Percentiles rank a stretch among this genome's conserved stretches.
Conservation (phyloP, 2,797 vertebrate genomes). For the Rhinophrynus dorsalis region DNA sequence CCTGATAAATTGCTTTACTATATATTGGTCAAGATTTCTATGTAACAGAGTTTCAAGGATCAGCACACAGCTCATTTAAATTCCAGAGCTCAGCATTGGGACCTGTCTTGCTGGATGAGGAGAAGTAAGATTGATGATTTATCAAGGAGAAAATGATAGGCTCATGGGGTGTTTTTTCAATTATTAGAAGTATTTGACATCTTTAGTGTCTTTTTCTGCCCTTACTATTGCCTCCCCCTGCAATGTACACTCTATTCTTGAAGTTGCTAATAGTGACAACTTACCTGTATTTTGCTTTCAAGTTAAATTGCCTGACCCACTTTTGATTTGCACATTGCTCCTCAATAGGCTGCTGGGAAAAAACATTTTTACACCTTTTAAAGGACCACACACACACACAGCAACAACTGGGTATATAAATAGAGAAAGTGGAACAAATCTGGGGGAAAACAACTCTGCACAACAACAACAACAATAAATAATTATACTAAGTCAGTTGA, state of each 20-base stretch:
- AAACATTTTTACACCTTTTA: too few species aligned
- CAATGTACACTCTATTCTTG: not conserved
- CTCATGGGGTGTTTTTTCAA: slow-evolving; percentile 27
- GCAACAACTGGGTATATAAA: not conserved
- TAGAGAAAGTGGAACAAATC: too few species aligned
- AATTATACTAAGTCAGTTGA: too few species aligned
- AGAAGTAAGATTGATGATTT: slow-evolving; percentile 33
- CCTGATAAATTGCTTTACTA: slow-evolving; percentile 26
- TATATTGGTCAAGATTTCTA: slow-evolving; percentile 19
- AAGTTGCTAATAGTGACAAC: too few species aligned
- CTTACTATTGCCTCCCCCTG: not conserved
- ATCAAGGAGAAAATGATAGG: slow-evolving; percentile 38
- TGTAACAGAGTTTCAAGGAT: slow-evolving; percentile 28
- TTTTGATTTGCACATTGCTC: too few species aligned
- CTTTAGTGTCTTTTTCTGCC: not conserved
- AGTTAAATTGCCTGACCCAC: too few species aligned
- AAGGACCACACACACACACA: not conserved
- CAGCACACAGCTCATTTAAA: slow-evolving; percentile 46
- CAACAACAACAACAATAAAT: too few species aligned
- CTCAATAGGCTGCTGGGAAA: too few species aligned
- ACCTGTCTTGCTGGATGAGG: slow-evolving; percentile 4
- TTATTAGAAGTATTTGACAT: slow-evolving; percentile 26
- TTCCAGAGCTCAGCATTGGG: slow-evolving; percentile 39
- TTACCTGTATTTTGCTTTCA: too few species aligned
- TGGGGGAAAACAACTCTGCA: too few species aligned